Conservation (phyloP, 92 coral and sea anemone genomes). For the Phymanthus crucifer region DNA sequence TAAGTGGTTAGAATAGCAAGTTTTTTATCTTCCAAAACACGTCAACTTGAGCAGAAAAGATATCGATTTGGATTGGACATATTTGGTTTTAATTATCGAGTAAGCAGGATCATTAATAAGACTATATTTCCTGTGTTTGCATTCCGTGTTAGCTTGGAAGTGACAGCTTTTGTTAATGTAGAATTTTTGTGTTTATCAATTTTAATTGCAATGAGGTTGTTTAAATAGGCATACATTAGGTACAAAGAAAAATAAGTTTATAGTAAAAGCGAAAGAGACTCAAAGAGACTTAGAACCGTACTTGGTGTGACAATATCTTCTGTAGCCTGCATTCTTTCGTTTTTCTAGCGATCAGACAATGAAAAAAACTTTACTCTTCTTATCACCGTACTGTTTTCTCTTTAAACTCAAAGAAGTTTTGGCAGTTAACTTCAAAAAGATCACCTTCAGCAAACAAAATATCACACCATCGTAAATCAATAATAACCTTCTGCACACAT, state of each 20-base stretch:
- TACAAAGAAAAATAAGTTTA: neutral
- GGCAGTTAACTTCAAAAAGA: constrained; percentile 5
- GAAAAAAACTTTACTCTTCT: neutral
- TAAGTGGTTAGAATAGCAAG: constrained; percentile 21
- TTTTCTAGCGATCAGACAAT: neutral
- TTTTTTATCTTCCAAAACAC: constrained; percentile 12
- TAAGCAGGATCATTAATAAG: constrained; percentile 28
- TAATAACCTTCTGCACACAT: neutral
- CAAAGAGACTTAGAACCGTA: too few relatives aligned
- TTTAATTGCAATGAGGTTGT: constrained; percentile 25
- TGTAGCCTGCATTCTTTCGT: neutral
- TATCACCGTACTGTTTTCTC: neutral
- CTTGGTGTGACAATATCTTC: neutral
- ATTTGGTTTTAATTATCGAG: constrained; percentile 31
- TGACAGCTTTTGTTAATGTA: constrained; percentile 38
- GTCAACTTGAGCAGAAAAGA: constrained; percentile 13
- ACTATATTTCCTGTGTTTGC: constrained; percentile 23
- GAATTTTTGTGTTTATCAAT: constrained; percentile 34
- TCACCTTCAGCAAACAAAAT: constrained; percentile 17
- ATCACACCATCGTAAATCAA: neutral
- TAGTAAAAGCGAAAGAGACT: constrained; percentile 1
- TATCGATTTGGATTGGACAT: constrained; percentile 5
- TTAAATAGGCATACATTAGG: constrained; percentile 23
- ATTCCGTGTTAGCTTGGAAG: constrained; percentile 13
- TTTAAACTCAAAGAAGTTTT: constrained; percentile 1